These are phyloP conservation scores for Lepus europaeus DNA, from an alignment of 2,113 vertebrate species.

Conservation along the genomic window DNA sequence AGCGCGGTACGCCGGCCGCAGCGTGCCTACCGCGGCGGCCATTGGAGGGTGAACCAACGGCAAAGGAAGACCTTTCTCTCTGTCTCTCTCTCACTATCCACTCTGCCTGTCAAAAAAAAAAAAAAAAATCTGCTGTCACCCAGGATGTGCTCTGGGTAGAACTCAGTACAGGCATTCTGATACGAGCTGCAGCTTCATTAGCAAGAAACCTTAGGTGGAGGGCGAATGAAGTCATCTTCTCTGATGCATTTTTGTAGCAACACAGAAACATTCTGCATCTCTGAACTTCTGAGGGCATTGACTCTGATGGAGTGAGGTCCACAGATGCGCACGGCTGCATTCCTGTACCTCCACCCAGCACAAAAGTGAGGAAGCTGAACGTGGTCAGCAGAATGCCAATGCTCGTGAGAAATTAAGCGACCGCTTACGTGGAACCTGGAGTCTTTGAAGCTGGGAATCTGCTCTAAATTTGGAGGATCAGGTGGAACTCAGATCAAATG, in stretches of 20 bases:
- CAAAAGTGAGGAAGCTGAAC: not conserved
- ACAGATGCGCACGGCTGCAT: not conserved
- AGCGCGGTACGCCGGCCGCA: no score
- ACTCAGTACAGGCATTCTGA: not conserved
- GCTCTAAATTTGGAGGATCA: not conserved
- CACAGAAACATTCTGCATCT: not conserved
- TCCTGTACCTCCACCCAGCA: not conserved
- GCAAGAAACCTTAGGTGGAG: not conserved
- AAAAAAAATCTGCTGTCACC: no score
- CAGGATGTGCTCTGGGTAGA: no score
- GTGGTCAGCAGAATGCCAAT: not conserved
- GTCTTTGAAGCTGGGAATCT: not conserved
- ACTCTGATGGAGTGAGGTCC: not conserved
- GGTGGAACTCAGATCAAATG: not conserved
- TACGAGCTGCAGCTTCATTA: conserved; percentile 15
- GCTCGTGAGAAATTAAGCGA: not conserved
- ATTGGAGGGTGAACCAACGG: no score
- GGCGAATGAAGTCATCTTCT: not conserved
- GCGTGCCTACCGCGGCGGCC: no score
- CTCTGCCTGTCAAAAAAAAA: no score
- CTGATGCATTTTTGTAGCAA: not conserved
- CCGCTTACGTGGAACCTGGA: not conserved
- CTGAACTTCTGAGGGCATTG: not conserved
- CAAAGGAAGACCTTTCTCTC: no score
- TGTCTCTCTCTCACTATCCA: no score